Conservation (phyloP, 2,797 vertebrate genomes). For the Erethizon dorsatum region DNA sequence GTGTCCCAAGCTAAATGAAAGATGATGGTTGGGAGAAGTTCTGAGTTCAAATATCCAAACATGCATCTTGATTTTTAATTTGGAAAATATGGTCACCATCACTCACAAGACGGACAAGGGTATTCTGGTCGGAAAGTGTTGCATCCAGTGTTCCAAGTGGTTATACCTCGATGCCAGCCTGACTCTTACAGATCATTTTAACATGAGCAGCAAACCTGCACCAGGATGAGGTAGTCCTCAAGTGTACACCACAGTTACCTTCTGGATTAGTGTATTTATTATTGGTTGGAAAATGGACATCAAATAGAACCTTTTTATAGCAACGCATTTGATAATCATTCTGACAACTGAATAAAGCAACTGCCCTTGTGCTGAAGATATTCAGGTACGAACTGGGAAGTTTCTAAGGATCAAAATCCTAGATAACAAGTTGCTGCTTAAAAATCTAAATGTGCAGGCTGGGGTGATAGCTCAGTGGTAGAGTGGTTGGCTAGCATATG, state of each 20-base stretch:
- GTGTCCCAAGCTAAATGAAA: not conserved
- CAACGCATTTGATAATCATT: not conserved
- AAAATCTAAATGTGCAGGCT: not conserved
- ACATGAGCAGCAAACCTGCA: not conserved
- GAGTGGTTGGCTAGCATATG: not conserved
- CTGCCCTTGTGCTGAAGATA: not conserved
- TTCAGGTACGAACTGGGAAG: not conserved
- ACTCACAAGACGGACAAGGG: not conserved
- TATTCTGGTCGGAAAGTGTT: not conserved
- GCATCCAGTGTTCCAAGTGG: not conserved
- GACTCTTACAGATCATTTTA: not conserved
- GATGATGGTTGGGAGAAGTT: not conserved
- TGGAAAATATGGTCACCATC: not conserved
- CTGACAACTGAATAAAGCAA: not conserved
- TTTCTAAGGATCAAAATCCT: not conserved
- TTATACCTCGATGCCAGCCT: not conserved
- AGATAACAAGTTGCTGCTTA: not conserved
- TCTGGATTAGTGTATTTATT: not conserved
- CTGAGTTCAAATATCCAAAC: conserved; percentile 35
- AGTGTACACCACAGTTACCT: not conserved
- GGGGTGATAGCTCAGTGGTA: not conserved
- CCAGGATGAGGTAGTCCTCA: not conserved
- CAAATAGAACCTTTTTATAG: not conserved
- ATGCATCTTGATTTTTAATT: not conserved
- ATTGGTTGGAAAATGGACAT: not conserved